These are phyloP conservation scores for Nephrotoma guestfalica DNA, from an alignment of 2,888 invertebrate species.

Conservation along the genomic window DNA sequence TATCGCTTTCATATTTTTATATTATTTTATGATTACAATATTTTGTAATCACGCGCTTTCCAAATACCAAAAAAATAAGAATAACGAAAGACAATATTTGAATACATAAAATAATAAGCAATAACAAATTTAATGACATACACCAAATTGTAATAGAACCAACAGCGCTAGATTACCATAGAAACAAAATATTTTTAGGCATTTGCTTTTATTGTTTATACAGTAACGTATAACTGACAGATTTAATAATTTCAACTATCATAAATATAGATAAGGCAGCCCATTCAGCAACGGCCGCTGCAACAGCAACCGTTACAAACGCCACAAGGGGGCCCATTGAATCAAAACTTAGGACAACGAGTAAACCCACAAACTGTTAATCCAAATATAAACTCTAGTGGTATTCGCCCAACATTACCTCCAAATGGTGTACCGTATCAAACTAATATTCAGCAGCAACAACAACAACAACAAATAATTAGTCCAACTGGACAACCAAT, in stretches of 20 bases:
- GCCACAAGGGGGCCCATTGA: constrained; percentile 20
- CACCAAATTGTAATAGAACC: not conserved
- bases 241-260: not conserved
- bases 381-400: constrained; percentile 22
- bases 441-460: constrained; percentile 7
- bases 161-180: not conserved
- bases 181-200: not conserved
- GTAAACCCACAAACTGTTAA: constrained; percentile 20
- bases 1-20: not conserved
- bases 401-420: constrained; percentile 21
- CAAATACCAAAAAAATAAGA: not conserved
- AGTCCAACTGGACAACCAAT: constrained; percentile 6
- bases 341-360: constrained; percentile 20
- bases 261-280: not conserved
- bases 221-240: not conserved
- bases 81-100: not conserved
- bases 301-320: constrained; percentile 17
- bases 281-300: constrained; percentile 12
- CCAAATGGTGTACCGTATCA: constrained; percentile 4
- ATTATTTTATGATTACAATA: not conserved
- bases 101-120: not conserved
- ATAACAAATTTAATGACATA: not conserved
- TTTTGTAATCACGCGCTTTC: not conserved
- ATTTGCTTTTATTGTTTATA: not conserved
- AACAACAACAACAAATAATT: constrained; percentile 7